Evolutionary conservation across 2,113 vertebrate genomes (phyloP), one percentile per base, ranked within the genome.

Genomic region (Hyperoodon ampullatus): DNA sequence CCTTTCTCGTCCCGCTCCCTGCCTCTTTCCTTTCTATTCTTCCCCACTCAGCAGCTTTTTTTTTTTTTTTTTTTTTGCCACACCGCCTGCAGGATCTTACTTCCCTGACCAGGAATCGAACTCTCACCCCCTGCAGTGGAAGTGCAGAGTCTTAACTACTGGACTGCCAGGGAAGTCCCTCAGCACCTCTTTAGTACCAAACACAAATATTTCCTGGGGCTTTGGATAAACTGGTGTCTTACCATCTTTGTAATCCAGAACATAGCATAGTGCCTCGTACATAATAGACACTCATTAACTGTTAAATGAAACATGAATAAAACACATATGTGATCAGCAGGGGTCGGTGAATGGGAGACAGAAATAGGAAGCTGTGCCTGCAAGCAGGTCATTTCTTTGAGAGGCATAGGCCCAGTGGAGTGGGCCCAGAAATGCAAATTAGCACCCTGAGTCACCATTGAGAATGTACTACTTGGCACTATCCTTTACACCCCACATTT

Each of bases 231-330:
- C 47, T 83, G 6, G 24, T 35, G 26, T 33, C 28, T 65, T 81
- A 63, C 24, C 65, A 30, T 89, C 75, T 90, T 77, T 50, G 23
- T 74, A 44, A 35, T 72, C 35, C 33, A 66, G 28, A 16, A 86
- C 30, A n/a, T 39, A 44, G 21, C 35, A 42, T 68, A 90, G 12
- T 39, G 47, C 33, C 60, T 28, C 65, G 3, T 63, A 71, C 4
- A 13, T 60, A 58, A 30, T 81, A 60, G 33, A 82, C 82, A 26
- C 55, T 95, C 61, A 95, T 5, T 90, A 61, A 72, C 35, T 83
- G 3, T 82, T 66, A 47, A 92, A 15, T 84, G 44, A 96, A 91
- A 93, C 30, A 11, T 92, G 39, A 84, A 53, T 88, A 78, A 89
- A 47, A 47, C 70, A 93, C 11, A 71, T 55, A 94, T 11, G 3